Percentiles rank a stretch among this genome's conserved stretches.
Conservation (phyloP, 2,888 invertebrate genomes). For the Tyria jacobaeae region DNA sequence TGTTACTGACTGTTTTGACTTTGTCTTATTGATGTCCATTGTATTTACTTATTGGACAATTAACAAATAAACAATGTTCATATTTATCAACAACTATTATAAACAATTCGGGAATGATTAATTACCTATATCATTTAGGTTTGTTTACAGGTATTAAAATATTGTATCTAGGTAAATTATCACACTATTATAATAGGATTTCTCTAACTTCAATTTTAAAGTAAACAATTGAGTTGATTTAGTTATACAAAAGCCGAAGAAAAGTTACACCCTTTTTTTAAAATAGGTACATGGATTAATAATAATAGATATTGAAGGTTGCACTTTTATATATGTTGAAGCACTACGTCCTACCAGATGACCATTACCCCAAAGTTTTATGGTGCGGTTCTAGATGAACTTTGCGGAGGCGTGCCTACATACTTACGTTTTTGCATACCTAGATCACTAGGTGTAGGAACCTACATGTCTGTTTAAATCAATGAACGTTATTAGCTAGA, state of each 20-base stretch:
- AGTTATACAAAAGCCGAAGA: not conserved
- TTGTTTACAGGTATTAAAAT: no score
- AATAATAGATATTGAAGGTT: not conserved
- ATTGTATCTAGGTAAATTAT: no score
- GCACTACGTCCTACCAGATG: not conserved
- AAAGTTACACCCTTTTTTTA: not conserved
- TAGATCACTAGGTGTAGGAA: not conserved
- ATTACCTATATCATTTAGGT: not conserved
- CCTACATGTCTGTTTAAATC: conserved; percentile 32
- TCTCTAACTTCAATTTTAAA: no score
- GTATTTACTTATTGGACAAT: conserved; percentile 1
- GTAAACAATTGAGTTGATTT: no score
- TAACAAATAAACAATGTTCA: conserved; percentile 12
- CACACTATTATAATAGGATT: no score
- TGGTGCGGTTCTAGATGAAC: not conserved
- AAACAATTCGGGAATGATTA: not conserved
- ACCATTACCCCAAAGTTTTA: not conserved
- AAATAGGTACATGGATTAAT: no score
- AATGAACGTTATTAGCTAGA: conserved; percentile 48
- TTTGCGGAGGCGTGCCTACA: no score
- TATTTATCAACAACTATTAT: conserved; percentile 6
- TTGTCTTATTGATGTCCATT: not conserved
- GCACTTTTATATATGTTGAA: not conserved
- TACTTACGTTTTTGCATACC: not conserved
- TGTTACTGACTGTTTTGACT: not conserved